phyloP scores from a whole-genome alignment of 2,888 invertebrate species.

The Homarus gammarus region DNA sequence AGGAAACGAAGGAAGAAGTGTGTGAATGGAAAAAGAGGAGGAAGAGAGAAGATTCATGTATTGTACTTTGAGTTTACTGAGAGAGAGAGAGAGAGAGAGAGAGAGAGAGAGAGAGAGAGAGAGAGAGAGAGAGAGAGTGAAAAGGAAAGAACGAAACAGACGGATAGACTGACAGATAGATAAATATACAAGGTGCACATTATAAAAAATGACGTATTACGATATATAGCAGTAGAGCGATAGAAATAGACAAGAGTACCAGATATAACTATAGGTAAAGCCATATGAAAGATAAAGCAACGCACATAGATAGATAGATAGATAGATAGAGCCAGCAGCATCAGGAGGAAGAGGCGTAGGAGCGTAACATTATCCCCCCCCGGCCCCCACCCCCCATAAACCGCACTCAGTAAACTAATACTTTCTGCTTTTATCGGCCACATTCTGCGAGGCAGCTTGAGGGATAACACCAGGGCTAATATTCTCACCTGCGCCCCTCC shows the following conservation, averaged over 20 bases:
- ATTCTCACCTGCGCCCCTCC: slow-evolving; percentile 31
- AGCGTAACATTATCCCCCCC: slow-evolving; percentile 46
- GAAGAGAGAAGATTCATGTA: slow-evolving; percentile 6
- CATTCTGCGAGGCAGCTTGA: background rate
- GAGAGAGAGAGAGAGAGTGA: slow-evolving; percentile 52
- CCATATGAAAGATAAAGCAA: too few relatives aligned
- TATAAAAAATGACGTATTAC: too few relatives aligned
- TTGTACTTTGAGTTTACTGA: background rate
- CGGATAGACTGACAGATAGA: too few relatives aligned
- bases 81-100: slow-evolving; percentile 48
- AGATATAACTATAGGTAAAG: too few relatives aligned
- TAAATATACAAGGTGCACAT: too few relatives aligned
- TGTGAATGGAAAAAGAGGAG: slow-evolving; percentile 12
- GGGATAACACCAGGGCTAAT: slow-evolving; percentile 20
- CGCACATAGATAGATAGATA: too few relatives aligned
- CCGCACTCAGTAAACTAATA: slow-evolving; percentile 55
- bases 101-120: slow-evolving; percentile 45
- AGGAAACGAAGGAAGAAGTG: too few relatives aligned
- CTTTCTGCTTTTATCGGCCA: slow-evolving; percentile 23
- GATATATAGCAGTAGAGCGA: too few relatives aligned
- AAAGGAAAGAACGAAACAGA: slow-evolving; percentile 30
- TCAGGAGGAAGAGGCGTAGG: too few relatives aligned
- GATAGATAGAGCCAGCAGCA: background rate
- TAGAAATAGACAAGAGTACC: too few relatives aligned
- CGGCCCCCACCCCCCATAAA: slow-evolving; percentile 49